These are phyloP conservation scores for Helleia helle DNA, from an alignment of 2,888 invertebrate genomes.

Conservation along the genomic window DNA sequence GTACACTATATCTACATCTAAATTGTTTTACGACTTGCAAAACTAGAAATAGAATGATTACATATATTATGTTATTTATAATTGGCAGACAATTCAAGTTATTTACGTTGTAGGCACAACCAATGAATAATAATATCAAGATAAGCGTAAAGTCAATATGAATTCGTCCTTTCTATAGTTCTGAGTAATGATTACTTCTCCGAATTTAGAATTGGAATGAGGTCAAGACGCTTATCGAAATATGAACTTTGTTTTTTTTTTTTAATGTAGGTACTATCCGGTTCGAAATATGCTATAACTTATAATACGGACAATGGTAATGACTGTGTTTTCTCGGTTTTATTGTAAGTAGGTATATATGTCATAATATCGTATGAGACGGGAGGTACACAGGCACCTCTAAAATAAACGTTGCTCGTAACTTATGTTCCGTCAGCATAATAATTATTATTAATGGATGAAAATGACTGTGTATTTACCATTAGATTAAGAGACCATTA, in stretches of 20 bases:
- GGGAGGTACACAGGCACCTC: slow-evolving; percentile 30
- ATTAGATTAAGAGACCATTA: slow-evolving; percentile 4
- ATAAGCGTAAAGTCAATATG: neutral
- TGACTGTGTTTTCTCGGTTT: no score
- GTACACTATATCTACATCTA: no score
- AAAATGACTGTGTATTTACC: slow-evolving; percentile 14
- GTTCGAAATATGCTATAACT: no score
- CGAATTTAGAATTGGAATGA: slow-evolving; percentile 15
- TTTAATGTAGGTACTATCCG: no score
- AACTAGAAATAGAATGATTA: no score
- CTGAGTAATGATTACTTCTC: slow-evolving; percentile 14
- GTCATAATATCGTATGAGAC: slow-evolving; percentile 19
- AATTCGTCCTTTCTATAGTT: neutral
- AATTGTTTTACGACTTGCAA: no score
- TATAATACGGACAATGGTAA: no score
- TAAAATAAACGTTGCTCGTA: slow-evolving; percentile 27
- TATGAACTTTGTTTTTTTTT: no score
- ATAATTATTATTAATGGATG: slow-evolving; percentile 22
- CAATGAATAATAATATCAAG: neutral
- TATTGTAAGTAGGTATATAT: no score
- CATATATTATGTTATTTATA: no score
- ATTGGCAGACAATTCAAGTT: no score
- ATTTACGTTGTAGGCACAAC: no score
- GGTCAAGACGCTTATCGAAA: slow-evolving; percentile 14
- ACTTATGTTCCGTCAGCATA: slow-evolving; percentile 20